Evolutionary conservation across 2,888 invertebrate genomes (phyloP).

Genomic region (Chymomyza procnemis): DNA sequence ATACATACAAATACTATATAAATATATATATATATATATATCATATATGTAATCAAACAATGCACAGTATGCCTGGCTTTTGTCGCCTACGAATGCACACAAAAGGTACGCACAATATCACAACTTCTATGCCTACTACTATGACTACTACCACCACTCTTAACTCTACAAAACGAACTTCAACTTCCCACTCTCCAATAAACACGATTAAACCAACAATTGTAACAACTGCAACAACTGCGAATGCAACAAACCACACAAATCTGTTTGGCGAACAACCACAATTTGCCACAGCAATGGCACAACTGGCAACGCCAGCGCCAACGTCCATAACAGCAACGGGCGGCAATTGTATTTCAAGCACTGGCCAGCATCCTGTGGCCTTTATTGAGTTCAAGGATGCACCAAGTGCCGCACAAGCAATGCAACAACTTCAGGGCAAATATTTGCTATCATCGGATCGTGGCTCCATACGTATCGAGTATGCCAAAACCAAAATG

Average conservation of each 20-base stretch:
- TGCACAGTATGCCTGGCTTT: slow-evolving; percentile 97
- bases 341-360: slow-evolving; percentile 42
- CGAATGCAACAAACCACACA: slow-evolving; percentile 19
- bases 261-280: slow-evolving; percentile 17
- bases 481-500: slow-evolving; percentile 99
- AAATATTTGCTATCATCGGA: slow-evolving; percentile 96
- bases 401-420: slow-evolving; percentile 93
- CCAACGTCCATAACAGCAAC: slow-evolving; percentile 44
- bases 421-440: slow-evolving; percentile 96
- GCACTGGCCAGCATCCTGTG: slow-evolving; percentile 84
- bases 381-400: slow-evolving; percentile 99
- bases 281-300: slow-evolving; percentile 27
- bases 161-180: slow-evolving; percentile 69
- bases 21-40: slow-evolving; percentile 30
- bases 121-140: slow-evolving; percentile 74
- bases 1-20: slow-evolving; percentile 31
- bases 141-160: slow-evolving; percentile 65
- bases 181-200: slow-evolving; percentile 57
- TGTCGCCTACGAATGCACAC: slow-evolving; percentile 97
- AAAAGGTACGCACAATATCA: slow-evolving; percentile 83
- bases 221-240: slow-evolving; percentile 21
- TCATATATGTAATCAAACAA: slow-evolving; percentile 51
- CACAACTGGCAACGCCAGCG: slow-evolving; percentile 36
- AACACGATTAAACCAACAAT: slow-evolving; percentile 29
- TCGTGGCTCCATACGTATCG: slow-evolving; percentile 98